Evolutionary conservation across 2,888 invertebrate species (phyloP), one percentile per base, ranked within the genome.

Genomic region (Drosophila paucipuncta): DNA sequence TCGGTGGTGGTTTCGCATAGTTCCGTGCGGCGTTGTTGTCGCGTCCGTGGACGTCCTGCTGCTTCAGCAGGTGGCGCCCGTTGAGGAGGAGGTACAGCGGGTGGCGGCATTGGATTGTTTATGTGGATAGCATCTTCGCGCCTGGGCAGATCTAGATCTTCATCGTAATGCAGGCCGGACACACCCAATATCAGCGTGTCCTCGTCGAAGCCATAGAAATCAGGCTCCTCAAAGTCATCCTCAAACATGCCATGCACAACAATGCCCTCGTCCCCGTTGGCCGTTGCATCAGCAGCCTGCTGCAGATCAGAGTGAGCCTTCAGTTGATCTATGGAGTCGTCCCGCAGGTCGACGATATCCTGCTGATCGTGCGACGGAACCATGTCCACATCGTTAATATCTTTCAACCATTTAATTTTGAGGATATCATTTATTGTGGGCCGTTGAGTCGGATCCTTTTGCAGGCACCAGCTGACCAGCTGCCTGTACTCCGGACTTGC

Each of bases 361-460:
- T 76, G 71, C 18, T 72, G 47, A 47, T 47, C 71, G 0, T 71
- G 68, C 33, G 31, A 2, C 0, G 76, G 68, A 18, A 84, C 30
- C 30, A 80, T 76, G 4, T 76, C 60, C 11, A 85, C 57, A 47
- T 84, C 82, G 35, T 4, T 16, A 47, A 47, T 9, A 47, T 54
- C 50, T 10, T 63, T 60, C 62, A 92, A 35, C 92, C 54, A 95
- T 94, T 35, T 95, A 94, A 86, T 94, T 91, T 49, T 94, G 92
- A 86, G 94, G 94, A 90, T 78, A 13, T 92, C 79, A 2, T 67
- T 57, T 5, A 92, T 28, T 2, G 80, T 79, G 0, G 92, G 80
- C n/a, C 92, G 83, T 18, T 91, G 84, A 13, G 76, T 54, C 4
- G 89, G 76, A 71, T 93, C 87, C 47, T 75, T 76, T 41, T 91